Base-by-base conservation (phyloP, 2,888 invertebrate genomes). In the Caenorhabditis macrosperma region DNA sequence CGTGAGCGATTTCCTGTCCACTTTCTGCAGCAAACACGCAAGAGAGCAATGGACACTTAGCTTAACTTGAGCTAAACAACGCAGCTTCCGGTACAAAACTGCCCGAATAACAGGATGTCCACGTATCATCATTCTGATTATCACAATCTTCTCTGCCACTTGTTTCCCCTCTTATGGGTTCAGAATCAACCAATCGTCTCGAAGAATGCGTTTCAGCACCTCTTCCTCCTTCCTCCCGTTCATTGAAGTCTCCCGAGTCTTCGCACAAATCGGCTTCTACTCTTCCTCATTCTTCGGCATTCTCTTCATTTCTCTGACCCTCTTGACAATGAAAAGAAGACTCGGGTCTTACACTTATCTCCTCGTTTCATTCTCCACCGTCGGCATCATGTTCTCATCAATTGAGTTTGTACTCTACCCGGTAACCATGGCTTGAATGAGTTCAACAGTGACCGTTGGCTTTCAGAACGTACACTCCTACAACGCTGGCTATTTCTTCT, bases 301-400 rank as follows among this genome's bases (percentile, higher is more conserved):
- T 2, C 24, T 59, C 17, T 38, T 59, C 24, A 44, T 44, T 1
- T 38, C 4, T 4, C 24, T 59, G 33, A 59, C 59, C 2, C 26
- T 59, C 22, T 22, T 44, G 15, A 44, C 10, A 26, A 44, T 59
- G 59, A 41, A 12, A 6, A 26, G 24, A 15, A 15, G 26, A 50
- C 57, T 67, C 35, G 67, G 67, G 33, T 46, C 46, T 22, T 67
- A 67, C 24, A 41, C 44, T 17, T 57, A 57, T 12, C 67, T 67
- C 0, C n/a, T 67, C 22, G 24, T 57, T 2, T 10, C 46, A n/a
- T 67, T 67, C 35, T 46, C 57, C 1, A 22, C 24, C 0, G 17
- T 67, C 9, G 67, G 67, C 0, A 67, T 67, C 7, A 4, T 57
- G 4, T 67, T 67, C 20, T 55, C 67, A 1, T 55, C 57, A 5